Percentiles rank a stretch among this genome's conserved stretches.
These are phyloP conservation scores for Scomber colias DNA, from an alignment of 2,113 vertebrate genomes.

Conservation along the genomic window DNA sequence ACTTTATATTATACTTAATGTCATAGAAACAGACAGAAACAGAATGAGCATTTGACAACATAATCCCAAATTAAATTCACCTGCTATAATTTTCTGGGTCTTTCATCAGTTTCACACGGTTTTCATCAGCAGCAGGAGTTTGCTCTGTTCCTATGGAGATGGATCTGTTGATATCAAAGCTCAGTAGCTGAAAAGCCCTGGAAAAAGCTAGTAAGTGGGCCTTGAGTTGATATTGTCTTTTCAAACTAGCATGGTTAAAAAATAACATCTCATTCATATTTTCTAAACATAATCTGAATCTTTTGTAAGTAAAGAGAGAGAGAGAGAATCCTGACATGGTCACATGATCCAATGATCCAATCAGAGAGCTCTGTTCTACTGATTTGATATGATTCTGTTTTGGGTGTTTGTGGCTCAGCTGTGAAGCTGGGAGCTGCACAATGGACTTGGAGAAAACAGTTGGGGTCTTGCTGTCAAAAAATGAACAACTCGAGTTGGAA, in stretches of 20 bases:
- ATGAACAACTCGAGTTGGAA: conserved; percentile 51
- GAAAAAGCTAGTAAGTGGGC: not conserved
- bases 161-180: too few relatives aligned
- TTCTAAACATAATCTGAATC: conserved; percentile 25
- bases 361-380: conserved; percentile 14
- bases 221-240: not conserved
- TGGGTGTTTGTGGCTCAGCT: conserved; percentile 67
- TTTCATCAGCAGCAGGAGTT: conserved; percentile 5
- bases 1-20: not conserved
- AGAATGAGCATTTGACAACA: conserved; percentile 1
- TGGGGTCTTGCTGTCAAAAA: conserved; percentile 30
- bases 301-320: conserved; percentile 2
- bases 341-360: not conserved
- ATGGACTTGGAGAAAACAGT: conserved; percentile 47
- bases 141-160: not conserved
- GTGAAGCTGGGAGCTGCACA: conserved; percentile 6
- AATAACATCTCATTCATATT: conserved; percentile 16
- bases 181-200: not conserved
- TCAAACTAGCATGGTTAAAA: not conserved
- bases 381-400: conserved; percentile 37
- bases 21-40: not conserved
- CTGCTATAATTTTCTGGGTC: too few relatives aligned
- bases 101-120: not conserved
- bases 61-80: not conserved
- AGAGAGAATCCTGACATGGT: conserved; percentile 18